A percentile compares a stretch with the other conserved stretches of the same genome.
These are phyloP conservation scores for Oreonectes daqikongensis DNA, from an alignment of 2,797 vertebrate genomes.

Conservation along the genomic window DNA sequence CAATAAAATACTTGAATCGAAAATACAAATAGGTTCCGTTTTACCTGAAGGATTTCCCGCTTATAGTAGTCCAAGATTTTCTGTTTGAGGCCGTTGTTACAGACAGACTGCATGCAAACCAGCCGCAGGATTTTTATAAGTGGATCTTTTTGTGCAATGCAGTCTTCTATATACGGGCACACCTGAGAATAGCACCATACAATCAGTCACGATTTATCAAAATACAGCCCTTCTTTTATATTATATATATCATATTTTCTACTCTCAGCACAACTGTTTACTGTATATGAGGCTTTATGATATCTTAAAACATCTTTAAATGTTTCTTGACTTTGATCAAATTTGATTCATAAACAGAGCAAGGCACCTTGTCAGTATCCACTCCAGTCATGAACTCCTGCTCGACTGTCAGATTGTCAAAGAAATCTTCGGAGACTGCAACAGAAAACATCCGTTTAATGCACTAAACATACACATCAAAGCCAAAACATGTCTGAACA, in stretches of 20 bases:
- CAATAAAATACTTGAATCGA: too few species aligned
- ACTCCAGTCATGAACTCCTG: constrained; percentile 99
- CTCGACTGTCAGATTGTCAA: constrained; percentile 96
- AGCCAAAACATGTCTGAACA: not conserved
- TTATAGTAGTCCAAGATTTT: constrained; percentile 95
- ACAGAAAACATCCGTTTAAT: constrained; percentile 39
- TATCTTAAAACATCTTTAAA: too few species aligned
- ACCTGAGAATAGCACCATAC: constrained; percentile 71
- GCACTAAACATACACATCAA: not conserved
- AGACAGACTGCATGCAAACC: constrained; percentile 93
- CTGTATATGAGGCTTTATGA: too few species aligned
- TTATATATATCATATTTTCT: too few species aligned
- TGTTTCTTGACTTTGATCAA: too few species aligned
- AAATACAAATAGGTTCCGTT: not conserved
- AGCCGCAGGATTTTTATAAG: constrained; percentile 92
- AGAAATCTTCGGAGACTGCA: constrained; percentile 95
- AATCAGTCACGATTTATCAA: too few species aligned
- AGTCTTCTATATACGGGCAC: constrained; percentile 93
- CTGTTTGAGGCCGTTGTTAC: constrained; percentile 95
- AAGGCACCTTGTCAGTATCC: constrained; percentile 93
- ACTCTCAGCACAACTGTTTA: too few species aligned
- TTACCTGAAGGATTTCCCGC: constrained; percentile 94
- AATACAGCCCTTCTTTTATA: too few species aligned
- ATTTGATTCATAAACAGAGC: not conserved
- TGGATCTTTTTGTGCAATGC: constrained; percentile 91